Base-by-base conservation (phyloP, 2,888 invertebrate species). In the Acleris literana region DNA sequence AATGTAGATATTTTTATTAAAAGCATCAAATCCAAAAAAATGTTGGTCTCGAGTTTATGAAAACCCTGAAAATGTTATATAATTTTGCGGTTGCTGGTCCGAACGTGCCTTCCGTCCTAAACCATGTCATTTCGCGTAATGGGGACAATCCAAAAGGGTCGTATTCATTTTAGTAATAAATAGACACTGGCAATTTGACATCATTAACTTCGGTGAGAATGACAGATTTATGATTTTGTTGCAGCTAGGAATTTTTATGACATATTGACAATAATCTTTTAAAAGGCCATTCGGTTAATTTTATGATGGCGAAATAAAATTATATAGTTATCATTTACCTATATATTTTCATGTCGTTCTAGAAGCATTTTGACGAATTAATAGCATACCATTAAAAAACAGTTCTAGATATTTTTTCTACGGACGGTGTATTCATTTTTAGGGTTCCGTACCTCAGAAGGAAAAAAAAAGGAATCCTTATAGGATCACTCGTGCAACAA, bases 51-150 rank as follows among this genome's bases (percentile, higher is more conserved):
- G 17, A n/a, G 5, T 16, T 46, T n/a, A 44, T 46, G 65, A 22
- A 22, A 62, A 66, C 66, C 66, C 65, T 61, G 22, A 5, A 68
- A 61, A 62, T 72, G 75, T 70, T 79, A 80, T 75, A 78, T 80
- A 77, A 78, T 81, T 83, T 79, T 82, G 78, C 75, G 81, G 82
- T 84, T 76, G 76, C 75, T 69, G 64, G 66, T 74, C 70, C 64
- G 70, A 73, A 87, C 87, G 86, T 88, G 89, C 83, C 86, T 90
- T 88, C 88, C 88, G 87, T 84, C 63, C 69, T 52, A 57, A 69
- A 44, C 69, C 72, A 69, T 77, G 72, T 81, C 72, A 80, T 84
- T 82, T 82, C 67, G 78, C 79, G 62, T 80, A 75, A 81, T 78
- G 72, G 76, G 70, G 72, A 74, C 62, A 55, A 73, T 75, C 71